Percentiles rank a stretch among this genome's conserved stretches.
phyloP scores from a whole-genome alignment of 2,888 invertebrate species.

The Amaurobius ferox region DNA sequence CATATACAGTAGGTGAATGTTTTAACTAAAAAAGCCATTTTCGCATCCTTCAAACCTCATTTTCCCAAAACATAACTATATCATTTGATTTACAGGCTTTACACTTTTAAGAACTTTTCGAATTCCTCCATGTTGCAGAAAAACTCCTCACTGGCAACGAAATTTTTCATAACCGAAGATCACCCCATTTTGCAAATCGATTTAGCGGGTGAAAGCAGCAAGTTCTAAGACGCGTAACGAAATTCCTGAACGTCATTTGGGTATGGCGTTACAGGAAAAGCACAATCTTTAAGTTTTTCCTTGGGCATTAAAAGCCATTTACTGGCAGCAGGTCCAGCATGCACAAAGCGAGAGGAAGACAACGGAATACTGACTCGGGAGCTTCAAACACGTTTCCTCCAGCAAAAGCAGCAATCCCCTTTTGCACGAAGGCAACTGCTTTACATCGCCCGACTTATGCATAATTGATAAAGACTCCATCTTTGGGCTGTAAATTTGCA shows the following conservation, averaged over 20 bases:
- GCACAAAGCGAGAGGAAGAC: background rate
- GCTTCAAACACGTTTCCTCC: background rate
- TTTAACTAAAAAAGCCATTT: background rate
- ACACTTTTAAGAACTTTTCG: background rate
- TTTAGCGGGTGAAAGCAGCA: background rate
- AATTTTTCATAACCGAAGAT: background rate
- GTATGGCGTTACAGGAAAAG: slow-evolving; percentile 5
- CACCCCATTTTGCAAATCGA: background rate
- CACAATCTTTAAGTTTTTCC: slow-evolving; percentile 7
- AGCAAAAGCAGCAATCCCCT: background rate
- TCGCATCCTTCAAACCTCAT: background rate
- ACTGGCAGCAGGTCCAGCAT: background rate
- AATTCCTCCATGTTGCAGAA: background rate
- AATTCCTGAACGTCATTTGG: background rate
- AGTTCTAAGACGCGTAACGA: background rate
- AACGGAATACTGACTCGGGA: background rate
- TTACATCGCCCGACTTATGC: slow-evolving; percentile 34
- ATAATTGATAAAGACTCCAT: slow-evolving; percentile 64
- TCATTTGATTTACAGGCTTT: background rate
- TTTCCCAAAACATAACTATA: background rate
- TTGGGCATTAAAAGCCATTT: slow-evolving; percentile 12
- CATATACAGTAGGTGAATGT: too few relatives aligned
- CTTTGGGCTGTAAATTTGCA: slow-evolving; percentile 60
- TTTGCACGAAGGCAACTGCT: slow-evolving; percentile 8
- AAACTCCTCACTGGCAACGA: background rate